Evolutionary conservation across 2,797 vertebrate genomes (phyloP), one percentile per base, ranked within the genome.

Genomic region (Trachops cirrhosus): DNA sequence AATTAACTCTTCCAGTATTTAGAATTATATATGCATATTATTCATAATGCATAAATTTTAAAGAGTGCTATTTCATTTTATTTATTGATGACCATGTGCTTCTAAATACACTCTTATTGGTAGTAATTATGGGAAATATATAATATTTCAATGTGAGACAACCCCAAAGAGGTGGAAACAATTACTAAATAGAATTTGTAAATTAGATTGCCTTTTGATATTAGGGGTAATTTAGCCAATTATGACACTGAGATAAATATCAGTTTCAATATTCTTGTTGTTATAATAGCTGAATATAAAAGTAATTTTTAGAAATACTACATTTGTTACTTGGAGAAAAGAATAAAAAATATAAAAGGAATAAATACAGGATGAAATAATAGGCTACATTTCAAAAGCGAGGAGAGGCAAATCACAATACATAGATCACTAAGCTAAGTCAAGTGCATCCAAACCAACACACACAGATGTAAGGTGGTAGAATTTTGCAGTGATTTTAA

Each of bases 371-470:
- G 9, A 1, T 70, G 15, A 85, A 75, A 62, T 46, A 1, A 1
- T 24, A 19, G 12, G 7, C 1, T 83, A 41, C 41, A 80, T 52
- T 9, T n/a, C 19, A 44, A 62, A 62, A 16, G 1, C 6, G 14
- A 6, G 1, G 10, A 0, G 11, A 15, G 1, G 10, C 0, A 48
- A 79, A 8, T 79, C 24, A 44, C 3, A 11, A 57, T 22, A 73
- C 71, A 37, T 57, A 82, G n/a, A 4, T 50, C n/a, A 68, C 8
- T 50, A 48, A 39, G 21, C 29, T 21, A 26, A 8, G 2, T 73
- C 21, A 52, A 26, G 44, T 39, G 9, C 68, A 95, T 48, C 1
- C 6, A 89, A 91, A 44, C 9, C 15, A 82, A 18, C 21, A 89
- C 19, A 89, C 9, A 86, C 2, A 95, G 44, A 22, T 80, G 39